Evolutionary conservation across 1,140 invertebrate species (phyloP).

Genomic region (Orussus abietinus): DNA sequence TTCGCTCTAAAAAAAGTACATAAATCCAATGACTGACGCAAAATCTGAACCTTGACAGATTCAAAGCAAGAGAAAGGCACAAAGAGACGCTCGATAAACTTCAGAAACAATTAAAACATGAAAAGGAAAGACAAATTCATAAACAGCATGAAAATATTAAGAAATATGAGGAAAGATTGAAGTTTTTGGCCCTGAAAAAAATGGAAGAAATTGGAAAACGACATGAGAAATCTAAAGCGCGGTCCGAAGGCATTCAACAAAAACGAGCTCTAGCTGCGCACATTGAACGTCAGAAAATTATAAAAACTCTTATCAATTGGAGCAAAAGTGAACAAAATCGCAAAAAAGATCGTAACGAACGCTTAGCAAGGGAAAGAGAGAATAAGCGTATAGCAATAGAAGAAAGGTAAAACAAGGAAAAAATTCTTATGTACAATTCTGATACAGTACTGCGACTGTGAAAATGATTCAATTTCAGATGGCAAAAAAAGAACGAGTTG

Average conservation of each 20-base stretch:
- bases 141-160: conserved; percentile 10
- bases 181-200: conserved; percentile 2
- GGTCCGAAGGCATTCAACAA: conserved; percentile 12
- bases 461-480: conserved; percentile 24
- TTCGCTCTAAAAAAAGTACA: too few species aligned
- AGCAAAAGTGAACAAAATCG: conserved; percentile 16
- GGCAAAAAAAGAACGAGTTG: conserved; percentile 26
- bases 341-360: conserved; percentile 12
- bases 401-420: conserved; percentile 18
- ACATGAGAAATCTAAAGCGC: conserved; percentile 6
- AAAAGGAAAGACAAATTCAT: conserved; percentile 8
- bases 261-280: conserved; percentile 15
- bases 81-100: conserved; percentile 3
- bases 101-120: background rate
- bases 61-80: conserved; percentile 10
- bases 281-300: conserved; percentile 12
- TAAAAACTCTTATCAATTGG: conserved; percentile 18
- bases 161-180: conserved; percentile 10
- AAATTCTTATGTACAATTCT: conserved; percentile 11
- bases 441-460: conserved; percentile 6
- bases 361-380: conserved; percentile 16
- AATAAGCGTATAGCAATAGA: conserved; percentile 19
- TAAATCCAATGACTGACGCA: too few species aligned
- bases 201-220: conserved; percentile 10
- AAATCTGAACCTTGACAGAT: conserved; percentile 1